A percentile compares a stretch with the other conserved stretches of the same genome.
Evolutionary conservation across 92 coral and sea anemone species (phyloP).

Genomic region (Desmophyllum pertusum): DNA sequence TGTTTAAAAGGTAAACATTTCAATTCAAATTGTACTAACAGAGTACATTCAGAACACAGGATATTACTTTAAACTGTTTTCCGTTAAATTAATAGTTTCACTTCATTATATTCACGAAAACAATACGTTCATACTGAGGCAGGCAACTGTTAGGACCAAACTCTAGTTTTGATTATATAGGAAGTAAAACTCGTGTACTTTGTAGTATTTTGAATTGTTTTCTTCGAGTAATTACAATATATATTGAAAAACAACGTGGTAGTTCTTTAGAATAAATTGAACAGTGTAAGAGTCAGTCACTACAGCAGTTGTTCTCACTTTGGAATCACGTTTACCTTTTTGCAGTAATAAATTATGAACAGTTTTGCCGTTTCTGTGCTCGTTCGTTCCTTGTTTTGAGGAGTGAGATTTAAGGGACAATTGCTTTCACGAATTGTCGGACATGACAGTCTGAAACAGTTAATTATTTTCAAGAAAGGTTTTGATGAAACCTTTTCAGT

Average conservation of each 20-base stretch:
- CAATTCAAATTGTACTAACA: neutral
- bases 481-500: neutral
- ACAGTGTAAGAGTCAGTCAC: neutral
- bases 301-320: neutral
- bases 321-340: neutral
- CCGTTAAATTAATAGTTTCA: conserved; percentile 4
- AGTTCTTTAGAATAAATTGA: neutral
- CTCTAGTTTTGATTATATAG: neutral
- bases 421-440: neutral
- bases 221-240: neutral
- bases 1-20: conserved; percentile 4
- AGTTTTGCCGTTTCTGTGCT: neutral
- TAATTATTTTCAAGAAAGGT: neutral
- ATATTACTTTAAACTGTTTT: conserved; percentile 21
- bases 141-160: neutral
- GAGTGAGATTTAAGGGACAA: neutral
- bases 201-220: neutral
- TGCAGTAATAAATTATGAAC: neutral
- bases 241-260: neutral
- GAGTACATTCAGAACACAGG: conserved; percentile 16
- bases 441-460: neutral
- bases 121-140: conserved; percentile 13
- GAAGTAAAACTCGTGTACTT: neutral
- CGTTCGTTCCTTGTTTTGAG: neutral
- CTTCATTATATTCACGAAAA: conserved; percentile 4